Percentiles rank a stretch among this genome's conserved stretches.
phyloP scores from a whole-genome alignment of 2,888 invertebrate species.

The Cabera pusaria region DNA sequence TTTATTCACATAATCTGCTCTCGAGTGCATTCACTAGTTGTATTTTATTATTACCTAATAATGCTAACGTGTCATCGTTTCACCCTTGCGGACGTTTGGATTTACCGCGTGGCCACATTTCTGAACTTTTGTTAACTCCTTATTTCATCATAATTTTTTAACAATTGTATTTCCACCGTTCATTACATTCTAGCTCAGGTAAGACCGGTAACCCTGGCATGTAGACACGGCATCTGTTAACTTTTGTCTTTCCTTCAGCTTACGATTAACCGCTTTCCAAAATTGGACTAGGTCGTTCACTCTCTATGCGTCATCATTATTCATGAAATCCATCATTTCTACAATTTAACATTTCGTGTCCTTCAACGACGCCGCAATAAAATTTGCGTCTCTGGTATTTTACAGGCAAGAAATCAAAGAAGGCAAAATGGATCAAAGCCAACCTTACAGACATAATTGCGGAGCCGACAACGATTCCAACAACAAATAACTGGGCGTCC shows the following conservation, averaged over 20 bases:
- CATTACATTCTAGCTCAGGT: slow-evolving; percentile 33
- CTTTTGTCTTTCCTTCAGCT: slow-evolving; percentile 46
- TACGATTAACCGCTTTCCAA: slow-evolving; percentile 72
- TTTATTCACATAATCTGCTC: slow-evolving; percentile 39
- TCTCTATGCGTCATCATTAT: slow-evolving; percentile 73
- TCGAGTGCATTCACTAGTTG: slow-evolving; percentile 29
- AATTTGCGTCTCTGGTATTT: slow-evolving; percentile 34
- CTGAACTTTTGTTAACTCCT: slow-evolving; percentile 47
- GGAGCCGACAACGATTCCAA: slow-evolving; percentile 85
- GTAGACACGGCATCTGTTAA: slow-evolving; percentile 38
- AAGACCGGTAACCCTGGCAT: slow-evolving; percentile 34
- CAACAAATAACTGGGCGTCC: slow-evolving; percentile 90
- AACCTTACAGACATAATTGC: slow-evolving; percentile 92
- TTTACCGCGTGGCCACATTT: slow-evolving; percentile 84
- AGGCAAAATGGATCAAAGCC: slow-evolving; percentile 92
- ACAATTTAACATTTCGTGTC: slow-evolving; percentile 28
- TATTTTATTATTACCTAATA: slow-evolving; percentile 60
- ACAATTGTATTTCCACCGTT: slow-evolving; percentile 31
- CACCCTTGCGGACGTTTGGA: slow-evolving; percentile 79
- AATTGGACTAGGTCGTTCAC: slow-evolving; percentile 73
- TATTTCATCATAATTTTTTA: slow-evolving; percentile 41
- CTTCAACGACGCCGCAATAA: slow-evolving; percentile 25
- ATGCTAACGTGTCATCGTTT: slow-evolving; percentile 82
- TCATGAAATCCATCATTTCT: slow-evolving; percentile 52
- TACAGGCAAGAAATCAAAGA: slow-evolving; percentile 93